Evolutionary conservation across 2,888 invertebrate species (phyloP).

Genomic region (Chrysolina americana): DNA sequence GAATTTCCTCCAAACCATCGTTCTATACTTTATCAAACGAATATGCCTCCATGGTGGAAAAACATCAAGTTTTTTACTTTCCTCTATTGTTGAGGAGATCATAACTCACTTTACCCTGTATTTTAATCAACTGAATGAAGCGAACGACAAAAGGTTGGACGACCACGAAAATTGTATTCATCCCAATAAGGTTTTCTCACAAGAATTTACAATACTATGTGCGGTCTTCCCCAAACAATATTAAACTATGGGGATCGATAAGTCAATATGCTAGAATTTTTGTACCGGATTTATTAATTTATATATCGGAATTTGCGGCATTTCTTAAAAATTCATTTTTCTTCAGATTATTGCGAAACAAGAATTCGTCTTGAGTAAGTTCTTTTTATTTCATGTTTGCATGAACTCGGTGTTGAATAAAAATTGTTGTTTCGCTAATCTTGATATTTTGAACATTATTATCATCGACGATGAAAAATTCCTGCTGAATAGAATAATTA

Average conservation of each 20-base stretch:
- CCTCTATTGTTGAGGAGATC: neutral
- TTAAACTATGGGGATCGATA: conserved; percentile 28
- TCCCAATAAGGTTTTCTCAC: conserved; percentile 18
- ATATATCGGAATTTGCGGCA: conserved; percentile 31
- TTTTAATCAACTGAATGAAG: conserved; percentile 10
- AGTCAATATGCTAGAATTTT: conserved; percentile 22
- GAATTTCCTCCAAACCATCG: neutral
- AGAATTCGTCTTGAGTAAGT: conserved; percentile 21
- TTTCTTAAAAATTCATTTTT: conserved; percentile 32
- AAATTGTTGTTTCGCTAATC: neutral
- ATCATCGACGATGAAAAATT: neutral
- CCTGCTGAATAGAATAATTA: neutral
- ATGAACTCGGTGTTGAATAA: neutral
- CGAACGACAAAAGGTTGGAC: conserved; percentile 17
- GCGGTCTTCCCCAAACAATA: conserved; percentile 25
- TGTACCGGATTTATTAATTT: conserved; percentile 28
- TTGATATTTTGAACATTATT: neutral
- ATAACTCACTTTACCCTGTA: neutral
- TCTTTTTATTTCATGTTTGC: neutral
- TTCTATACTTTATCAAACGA: neutral
- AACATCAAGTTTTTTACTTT: neutral
- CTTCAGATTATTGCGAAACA: conserved; percentile 26
- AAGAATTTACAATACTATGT: conserved; percentile 23
- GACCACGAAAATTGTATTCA: conserved; percentile 12
- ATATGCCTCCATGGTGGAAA: neutral